Percentiles rank a stretch among this genome's conserved stretches.
Conservation (phyloP, 53 echinoderm and acorn worm genomes). For the Astropecten irregularis region DNA sequence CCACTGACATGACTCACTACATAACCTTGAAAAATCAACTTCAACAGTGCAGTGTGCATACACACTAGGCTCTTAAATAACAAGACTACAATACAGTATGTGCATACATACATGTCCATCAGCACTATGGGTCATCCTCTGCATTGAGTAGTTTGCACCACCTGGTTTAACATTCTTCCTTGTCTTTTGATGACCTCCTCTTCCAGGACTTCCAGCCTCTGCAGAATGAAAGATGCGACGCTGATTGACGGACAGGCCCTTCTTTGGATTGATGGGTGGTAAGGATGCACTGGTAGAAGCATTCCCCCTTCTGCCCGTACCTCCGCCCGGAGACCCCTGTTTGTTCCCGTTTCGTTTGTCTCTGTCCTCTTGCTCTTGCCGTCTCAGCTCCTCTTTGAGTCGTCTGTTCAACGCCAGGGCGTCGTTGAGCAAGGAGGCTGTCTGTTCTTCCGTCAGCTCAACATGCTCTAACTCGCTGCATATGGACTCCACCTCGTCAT, state of each 20-base stretch:
- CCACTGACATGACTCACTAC: too few relatives aligned
- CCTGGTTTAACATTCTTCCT: too few relatives aligned
- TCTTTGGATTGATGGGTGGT: conserved; percentile 46
- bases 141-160: not conserved
- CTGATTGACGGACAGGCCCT: not conserved
- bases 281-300: conserved; percentile 4
- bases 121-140: conserved; percentile 40
- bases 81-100: too few relatives aligned
- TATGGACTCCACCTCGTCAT: conserved; percentile 22
- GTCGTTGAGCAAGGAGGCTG: conserved; percentile 19
- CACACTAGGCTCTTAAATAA: too few relatives aligned
- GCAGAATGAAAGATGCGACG: conserved; percentile 11
- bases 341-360: not conserved
- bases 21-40: too few relatives aligned
- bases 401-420: conserved; percentile 43
- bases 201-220: too few relatives aligned
- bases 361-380: conserved; percentile 23
- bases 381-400: conserved; percentile 34
- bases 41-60: too few relatives aligned
- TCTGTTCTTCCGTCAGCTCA: conserved; percentile 36
- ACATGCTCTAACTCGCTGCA: conserved; percentile 42
- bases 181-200: not conserved
- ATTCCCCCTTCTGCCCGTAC: conserved; percentile 1
- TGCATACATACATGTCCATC: conserved; percentile 14
- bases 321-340: not conserved